Base-by-base conservation (phyloP, 2,113 vertebrate genomes). In the Tychaedon coryphoeus region DNA sequence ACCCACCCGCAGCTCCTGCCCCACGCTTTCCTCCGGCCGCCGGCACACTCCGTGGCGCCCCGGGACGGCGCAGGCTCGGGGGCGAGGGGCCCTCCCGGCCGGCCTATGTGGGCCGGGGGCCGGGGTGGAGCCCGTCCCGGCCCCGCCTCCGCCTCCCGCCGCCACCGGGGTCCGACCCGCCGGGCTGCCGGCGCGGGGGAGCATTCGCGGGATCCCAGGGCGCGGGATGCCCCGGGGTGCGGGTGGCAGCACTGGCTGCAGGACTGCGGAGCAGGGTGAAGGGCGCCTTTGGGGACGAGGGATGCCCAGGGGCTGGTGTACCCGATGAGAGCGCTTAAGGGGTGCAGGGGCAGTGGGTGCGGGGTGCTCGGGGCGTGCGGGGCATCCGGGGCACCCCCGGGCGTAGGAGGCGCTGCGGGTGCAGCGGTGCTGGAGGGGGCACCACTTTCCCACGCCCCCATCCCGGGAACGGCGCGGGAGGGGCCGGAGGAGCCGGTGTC, bases 31-130 rank as follows among this genome's bases (percentile, higher is more conserved):
- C 58, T 12, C 43, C n/a, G 3, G 20, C n/a, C 17, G 10, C 45
- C 17, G 4, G 9, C 13, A 12, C 10, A 33, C 16, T 4, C 71
- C 45, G 20, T 2, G 5, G 33, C 12, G 6, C 42, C 40, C 26
- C n/a, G 2, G 17, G 28, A 74, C 65, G 33, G 73, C 85, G 81
- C 92, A 77, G 14, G 15, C 73, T 43, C 40, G 2, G 8, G 26
- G 18, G 5, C 3, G 2, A 48, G 54, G 28, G 62, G 43, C 48
- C 83, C 79, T 75, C 90, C 53, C 26, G 62, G 12, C 57, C 75
- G 71, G 25, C 86, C 83, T 95, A 88, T 92, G 91, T 86, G 91
- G 93, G 91, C 74, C 50, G 88, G 90, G 92, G 93, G 60, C 65
- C 17, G 86, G 91, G 95, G 95, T 86, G 95, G 95, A 89, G 93